Conservation (phyloP, 1,140 invertebrate species). For the Drosophila repletoides region DNA sequence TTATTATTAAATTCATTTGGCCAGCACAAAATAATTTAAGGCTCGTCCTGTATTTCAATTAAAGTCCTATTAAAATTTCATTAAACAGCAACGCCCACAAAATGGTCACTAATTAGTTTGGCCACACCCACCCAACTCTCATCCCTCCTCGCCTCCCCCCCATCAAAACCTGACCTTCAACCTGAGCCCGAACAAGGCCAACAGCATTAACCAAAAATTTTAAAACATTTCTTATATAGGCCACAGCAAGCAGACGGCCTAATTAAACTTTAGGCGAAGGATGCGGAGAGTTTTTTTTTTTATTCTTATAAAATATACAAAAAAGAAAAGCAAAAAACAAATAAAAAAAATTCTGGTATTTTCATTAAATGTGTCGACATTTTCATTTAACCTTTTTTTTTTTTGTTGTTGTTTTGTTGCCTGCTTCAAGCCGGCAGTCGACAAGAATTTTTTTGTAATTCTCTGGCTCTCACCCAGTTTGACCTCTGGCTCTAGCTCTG, state of each 20-base stretch:
- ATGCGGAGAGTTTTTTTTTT: slow-evolving; percentile 14
- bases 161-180: slow-evolving; percentile 48
- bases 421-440: no score
- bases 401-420: no score
- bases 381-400: slow-evolving; percentile 68
- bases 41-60: slow-evolving; percentile 40
- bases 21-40: background rate
- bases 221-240: slow-evolving; percentile 43
- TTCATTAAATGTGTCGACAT: slow-evolving; percentile 64
- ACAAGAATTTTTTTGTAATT: slow-evolving; percentile 10
- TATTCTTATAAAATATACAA: slow-evolving; percentile 21
- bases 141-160: background rate
- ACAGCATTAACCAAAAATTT: slow-evolving; percentile 24
- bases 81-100: slow-evolving; percentile 66
- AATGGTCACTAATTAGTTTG: slow-evolving; percentile 73
- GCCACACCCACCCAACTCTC: slow-evolving; percentile 25
- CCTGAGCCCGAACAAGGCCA: slow-evolving; percentile 20
- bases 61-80: slow-evolving; percentile 73
- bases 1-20: background rate
- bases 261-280: slow-evolving; percentile 62
- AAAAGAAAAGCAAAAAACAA: background rate
- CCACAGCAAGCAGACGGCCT: slow-evolving; percentile 47
- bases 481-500: slow-evolving; percentile 26
- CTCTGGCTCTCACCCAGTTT: slow-evolving; percentile 7
- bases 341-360: slow-evolving; percentile 15